phyloP scores from a whole-genome alignment of 2,888 invertebrate species.

The Sepioteuthis lessoniana region DNA sequence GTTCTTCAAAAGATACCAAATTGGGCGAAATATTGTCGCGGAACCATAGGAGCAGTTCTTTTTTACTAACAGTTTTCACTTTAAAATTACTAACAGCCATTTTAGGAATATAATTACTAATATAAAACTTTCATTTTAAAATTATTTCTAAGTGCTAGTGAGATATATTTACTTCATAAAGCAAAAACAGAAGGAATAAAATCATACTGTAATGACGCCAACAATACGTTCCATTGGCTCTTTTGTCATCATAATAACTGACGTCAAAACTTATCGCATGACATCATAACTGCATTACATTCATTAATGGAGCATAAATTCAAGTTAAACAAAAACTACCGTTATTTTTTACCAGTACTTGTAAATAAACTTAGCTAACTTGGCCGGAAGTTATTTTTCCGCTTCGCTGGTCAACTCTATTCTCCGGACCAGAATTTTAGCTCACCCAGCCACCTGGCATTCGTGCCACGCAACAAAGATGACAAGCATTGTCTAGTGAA shows the following conservation, averaged over 20 bases:
- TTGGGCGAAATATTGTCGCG: constrained; percentile 4
- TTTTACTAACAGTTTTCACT: not conserved
- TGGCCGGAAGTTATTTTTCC: no score
- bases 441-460: no score
- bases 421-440: no score
- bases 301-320: not conserved
- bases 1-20: not conserved
- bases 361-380: no score
- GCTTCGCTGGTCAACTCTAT: no score
- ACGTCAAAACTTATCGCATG: not conserved
- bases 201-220: not conserved
- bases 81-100: constrained; percentile 25
- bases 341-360: no score
- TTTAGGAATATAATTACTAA: not conserved
- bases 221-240: not conserved
- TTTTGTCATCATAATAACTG: not conserved
- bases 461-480: no score
- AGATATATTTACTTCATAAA: not conserved
- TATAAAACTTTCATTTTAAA: not conserved
- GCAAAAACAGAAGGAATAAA: not conserved
- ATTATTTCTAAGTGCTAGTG: not conserved
- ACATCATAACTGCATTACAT: not conserved
- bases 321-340: no score
- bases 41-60: constrained; percentile 3
- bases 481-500: no score